Base-by-base conservation (phyloP, 2,888 invertebrate genomes). In the Volucella bombylans region DNA sequence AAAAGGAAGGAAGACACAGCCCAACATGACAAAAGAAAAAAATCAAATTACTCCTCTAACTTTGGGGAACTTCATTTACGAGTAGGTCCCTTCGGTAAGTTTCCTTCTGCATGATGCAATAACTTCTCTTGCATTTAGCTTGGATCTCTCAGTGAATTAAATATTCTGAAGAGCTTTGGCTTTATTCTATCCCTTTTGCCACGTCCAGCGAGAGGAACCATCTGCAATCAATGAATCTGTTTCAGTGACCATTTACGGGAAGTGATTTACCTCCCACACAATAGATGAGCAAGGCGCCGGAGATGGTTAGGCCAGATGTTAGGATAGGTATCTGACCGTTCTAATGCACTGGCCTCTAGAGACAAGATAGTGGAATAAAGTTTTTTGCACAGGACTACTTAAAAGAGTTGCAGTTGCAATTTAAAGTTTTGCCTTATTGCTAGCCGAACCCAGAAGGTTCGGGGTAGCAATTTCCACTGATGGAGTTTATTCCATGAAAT, bases 381-480 rank as follows among this genome's bases (percentile, higher is more conserved):
- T 68, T 80, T 47, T 55, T 14, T 69, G 47, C 43, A 18, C 61
- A 71, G 71, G 76, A 82, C 81, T 82, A 82, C 62, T 76, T 82
- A 71, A 61, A 47, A 82, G 82, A 71, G 76, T 82, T 76, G 64
- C 71, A 67, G 61, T 68, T 76, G 76, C 76, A 82, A 82, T 82
- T 82, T 76, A 71, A 82, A 82, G 71, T 76, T 82, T 81, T 82
- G 39, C 69, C 59, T 55, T 79, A 67, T 61, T 67, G 50, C 23
- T 64, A 55, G 45, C 31, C 41, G 8, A 18, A 49, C 23, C 8
- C 49, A 47, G 23, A 47, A 18, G n/a, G 43, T 52, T 14, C 14
- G 61, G 54, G 15, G 72, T 79, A 47, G 45, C 65, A 54, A 11
- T 47, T 31, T 65, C 23, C 41, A 59, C 72, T 61, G 79, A 45